Conservation (phyloP, 2,113 vertebrate species). For the Cryptomyrus ogoouensis region DNA sequence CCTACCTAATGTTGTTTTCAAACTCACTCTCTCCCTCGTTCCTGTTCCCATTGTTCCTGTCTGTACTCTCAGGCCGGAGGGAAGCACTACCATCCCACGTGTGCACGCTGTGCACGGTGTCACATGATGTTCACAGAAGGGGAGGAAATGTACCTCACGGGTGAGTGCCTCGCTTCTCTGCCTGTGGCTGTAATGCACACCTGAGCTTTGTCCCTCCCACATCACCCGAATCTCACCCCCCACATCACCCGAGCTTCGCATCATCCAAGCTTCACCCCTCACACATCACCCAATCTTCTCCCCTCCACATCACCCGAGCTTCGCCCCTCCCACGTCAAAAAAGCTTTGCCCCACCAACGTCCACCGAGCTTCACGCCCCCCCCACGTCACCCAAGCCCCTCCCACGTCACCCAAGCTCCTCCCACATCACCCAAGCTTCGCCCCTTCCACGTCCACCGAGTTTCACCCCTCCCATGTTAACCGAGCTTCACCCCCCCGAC, state of each 20-base stretch:
- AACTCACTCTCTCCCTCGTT: background rate
- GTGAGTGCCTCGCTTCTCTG: conserved; percentile 48
- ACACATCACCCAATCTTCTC: no score
- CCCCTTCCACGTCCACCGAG: no score
- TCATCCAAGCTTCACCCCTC: no score
- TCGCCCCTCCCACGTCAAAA: no score
- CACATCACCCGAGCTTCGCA: background rate
- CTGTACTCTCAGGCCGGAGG: conserved; percentile 76
- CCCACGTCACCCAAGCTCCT: background rate
- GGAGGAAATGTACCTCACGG: conserved; percentile 98
- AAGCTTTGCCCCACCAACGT: background rate
- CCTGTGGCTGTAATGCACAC: background rate
- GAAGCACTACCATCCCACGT: conserved; percentile 93
- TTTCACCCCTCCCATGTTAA: no score
- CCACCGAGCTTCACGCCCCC: background rate
- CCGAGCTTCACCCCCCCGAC: background rate
- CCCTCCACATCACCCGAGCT: no score
- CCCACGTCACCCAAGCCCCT: no score
- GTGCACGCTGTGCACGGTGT: conserved; percentile 90
- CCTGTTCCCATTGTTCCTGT: conserved; percentile 34
- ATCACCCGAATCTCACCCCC: background rate
- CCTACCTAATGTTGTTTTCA: background rate
- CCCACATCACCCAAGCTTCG: no score
- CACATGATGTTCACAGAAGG: conserved; percentile 96
- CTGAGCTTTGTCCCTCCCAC: background rate